Evolutionary conservation across 1,140 invertebrate genomes (phyloP), one percentile per base, ranked within the genome.

Genomic region (Lordiphosa collinella): DNA sequence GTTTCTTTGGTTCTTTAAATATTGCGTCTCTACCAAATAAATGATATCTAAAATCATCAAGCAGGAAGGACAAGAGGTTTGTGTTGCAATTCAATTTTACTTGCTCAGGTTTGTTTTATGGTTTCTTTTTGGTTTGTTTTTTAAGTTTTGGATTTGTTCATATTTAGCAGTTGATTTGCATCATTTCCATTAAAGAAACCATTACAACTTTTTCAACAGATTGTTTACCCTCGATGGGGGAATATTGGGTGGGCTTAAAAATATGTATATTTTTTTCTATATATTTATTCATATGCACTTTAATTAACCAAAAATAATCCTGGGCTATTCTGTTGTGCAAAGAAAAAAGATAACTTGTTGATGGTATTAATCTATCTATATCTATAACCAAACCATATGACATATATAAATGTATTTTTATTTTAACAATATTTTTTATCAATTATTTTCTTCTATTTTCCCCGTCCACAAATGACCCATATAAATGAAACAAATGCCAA

Each of bases 51-150:
- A 41, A 35, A 66, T 50, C 50, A 38, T 55, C 64, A 49, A 61
- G 91, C 90, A 91, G 89, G 94, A 94, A 92, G 93, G 93, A 93
- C 92, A 92, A 89, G 93, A 94, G 94, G 93, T 94, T 93, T 91
- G 92, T 92, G 89, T 40, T 60, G 53, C 53, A 35, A 38, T 43
- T 53, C 14, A 36, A 55, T 36, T 36, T 44, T 11, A 6, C n/a
- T 25, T 48, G 13, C 7, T 25, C 6, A 11, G 31, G 4, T 36
- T 43, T 32, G 25, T 46, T 25, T 35, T 34, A 11, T 44, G 38
- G 9, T 31, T 35, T 29, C 3, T 10, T 8, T 18, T 22, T 40
- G 35, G 36, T 35, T 11, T 12, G 12, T 22, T 12, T 11, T 12
- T 1, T 29, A n/a, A 13, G 12, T 47, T 5, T 47, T 47, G 22